A percentile compares a stretch with the other conserved stretches of the same genome.
phyloP scores from a whole-genome alignment of 2,797 vertebrate species.

The Coendou prehensilis region DNA sequence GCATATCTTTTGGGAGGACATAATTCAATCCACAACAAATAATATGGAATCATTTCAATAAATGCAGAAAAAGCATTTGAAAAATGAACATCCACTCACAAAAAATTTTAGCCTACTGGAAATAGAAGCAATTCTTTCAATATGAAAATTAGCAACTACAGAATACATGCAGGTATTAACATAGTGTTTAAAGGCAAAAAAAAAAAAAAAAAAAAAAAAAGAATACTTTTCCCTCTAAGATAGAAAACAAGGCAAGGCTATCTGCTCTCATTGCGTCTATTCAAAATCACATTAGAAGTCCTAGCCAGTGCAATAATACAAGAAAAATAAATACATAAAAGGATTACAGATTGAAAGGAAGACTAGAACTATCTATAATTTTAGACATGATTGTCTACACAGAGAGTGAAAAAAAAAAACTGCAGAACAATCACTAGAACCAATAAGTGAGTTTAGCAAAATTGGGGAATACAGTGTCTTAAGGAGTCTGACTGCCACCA shows the following conservation, averaged over 20 bases:
- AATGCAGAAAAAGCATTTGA: neutral
- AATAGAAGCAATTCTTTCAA: constrained; percentile 40
- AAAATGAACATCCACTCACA: neutral
- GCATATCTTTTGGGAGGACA: neutral
- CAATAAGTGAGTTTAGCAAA: neutral
- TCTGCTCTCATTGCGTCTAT: neutral
- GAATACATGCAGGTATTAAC: neutral
- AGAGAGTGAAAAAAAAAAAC: neutral
- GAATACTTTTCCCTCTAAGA: neutral
- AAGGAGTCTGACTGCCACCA: neutral
- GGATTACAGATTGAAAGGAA: neutral
- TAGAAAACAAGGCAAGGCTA: neutral
- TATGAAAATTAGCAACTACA: neutral
- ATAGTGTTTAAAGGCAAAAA: neutral
- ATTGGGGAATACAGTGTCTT: neutral
- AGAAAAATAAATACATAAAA: neutral
- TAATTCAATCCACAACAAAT: constrained; percentile 20
- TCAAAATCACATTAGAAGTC: neutral
- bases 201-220: neutral
- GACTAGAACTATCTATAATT: neutral
- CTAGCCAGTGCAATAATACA: neutral
- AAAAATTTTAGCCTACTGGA: constrained; percentile 39
- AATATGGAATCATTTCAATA: neutral
- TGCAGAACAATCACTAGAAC: constrained; percentile 42
- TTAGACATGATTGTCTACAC: neutral